These are phyloP conservation scores for Brachyptera putata DNA, from an alignment of 2,888 invertebrate genomes.

Conservation along the genomic window DNA sequence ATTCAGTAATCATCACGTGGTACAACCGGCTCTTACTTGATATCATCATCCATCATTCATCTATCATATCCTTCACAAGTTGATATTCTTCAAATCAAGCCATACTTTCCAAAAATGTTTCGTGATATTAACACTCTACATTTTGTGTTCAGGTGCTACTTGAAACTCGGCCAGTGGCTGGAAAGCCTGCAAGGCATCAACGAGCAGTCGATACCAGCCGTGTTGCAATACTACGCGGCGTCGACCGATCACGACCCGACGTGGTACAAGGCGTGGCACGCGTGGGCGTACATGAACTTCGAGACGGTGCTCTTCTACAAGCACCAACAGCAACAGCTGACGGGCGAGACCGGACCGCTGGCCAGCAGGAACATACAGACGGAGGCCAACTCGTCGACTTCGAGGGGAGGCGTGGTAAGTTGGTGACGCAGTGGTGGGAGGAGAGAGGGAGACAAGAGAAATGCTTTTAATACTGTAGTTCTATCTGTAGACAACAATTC, in stretches of 20 bases:
- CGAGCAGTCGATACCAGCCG: conserved; percentile 69
- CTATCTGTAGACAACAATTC: no score
- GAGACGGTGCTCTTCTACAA: conserved; percentile 78
- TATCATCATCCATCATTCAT: no score
- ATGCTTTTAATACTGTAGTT: no score
- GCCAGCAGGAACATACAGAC: neutral
- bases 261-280: conserved; percentile 99
- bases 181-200: conserved; percentile 80
- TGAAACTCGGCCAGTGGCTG: conserved; percentile 94
- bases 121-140: no score
- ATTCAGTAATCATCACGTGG: no score
- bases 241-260: conserved; percentile 79
- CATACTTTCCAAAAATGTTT: no score
- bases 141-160: conserved; percentile 89
- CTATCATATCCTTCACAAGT: no score
- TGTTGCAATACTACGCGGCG: conserved; percentile 71
- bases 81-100: no score
- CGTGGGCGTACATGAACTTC: conserved; percentile 97
- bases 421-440: no score
- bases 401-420: conserved; percentile 25
- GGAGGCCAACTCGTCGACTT: neutral
- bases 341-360: conserved; percentile 7
- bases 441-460: no score
- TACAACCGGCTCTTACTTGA: no score
- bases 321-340: conserved; percentile 43